phyloP scores from a whole-genome alignment of 2,797 vertebrate species.

The Denticeps clupeoides region DNA sequence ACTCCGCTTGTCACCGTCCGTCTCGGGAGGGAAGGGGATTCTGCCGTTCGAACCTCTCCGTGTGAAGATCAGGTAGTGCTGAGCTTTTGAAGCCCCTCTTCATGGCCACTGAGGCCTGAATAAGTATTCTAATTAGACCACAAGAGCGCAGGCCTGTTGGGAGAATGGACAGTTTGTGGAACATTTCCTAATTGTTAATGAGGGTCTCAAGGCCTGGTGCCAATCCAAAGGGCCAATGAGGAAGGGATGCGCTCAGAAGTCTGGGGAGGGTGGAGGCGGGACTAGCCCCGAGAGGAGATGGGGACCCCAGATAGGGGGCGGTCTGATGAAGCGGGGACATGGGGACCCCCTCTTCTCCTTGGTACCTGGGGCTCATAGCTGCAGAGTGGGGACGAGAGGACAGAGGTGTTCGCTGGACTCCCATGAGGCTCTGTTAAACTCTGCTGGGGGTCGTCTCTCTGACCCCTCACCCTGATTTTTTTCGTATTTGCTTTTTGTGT shows the following conservation, averaged over 20 bases:
- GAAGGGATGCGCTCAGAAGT: too few relatives aligned
- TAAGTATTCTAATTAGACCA: conserved; percentile 68
- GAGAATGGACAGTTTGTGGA: conserved; percentile 75
- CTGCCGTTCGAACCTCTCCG: too few relatives aligned
- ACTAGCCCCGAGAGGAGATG: not conserved
- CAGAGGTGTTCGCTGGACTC: conserved; percentile 36
- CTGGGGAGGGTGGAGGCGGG: not conserved
- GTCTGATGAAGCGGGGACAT: conserved; percentile 23
- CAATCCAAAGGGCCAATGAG: conserved; percentile 48
- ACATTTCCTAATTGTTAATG: conserved; percentile 79
- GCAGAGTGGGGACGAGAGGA: conserved; percentile 38
- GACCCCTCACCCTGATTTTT: too few relatives aligned
- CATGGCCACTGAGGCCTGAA: conserved; percentile 56
- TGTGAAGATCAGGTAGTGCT: too few relatives aligned
- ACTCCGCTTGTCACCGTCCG: too few relatives aligned
- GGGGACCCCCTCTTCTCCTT: conserved; percentile 42
- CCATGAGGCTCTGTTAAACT: conserved; percentile 45
- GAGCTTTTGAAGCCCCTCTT: conserved; percentile 38
- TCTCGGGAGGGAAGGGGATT: too few relatives aligned
- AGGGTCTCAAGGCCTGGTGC: conserved; percentile 47
- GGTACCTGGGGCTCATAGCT: conserved; percentile 52
- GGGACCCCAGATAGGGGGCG: conserved; percentile 11
- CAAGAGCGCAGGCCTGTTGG: conserved; percentile 61
- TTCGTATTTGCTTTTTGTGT: conserved; percentile 7
- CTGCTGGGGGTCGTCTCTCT: conserved; percentile 27